Evolutionary conservation across 1,140 invertebrate species (phyloP), one percentile per base, ranked within the genome.

Genomic region (Halesus radiatus): DNA sequence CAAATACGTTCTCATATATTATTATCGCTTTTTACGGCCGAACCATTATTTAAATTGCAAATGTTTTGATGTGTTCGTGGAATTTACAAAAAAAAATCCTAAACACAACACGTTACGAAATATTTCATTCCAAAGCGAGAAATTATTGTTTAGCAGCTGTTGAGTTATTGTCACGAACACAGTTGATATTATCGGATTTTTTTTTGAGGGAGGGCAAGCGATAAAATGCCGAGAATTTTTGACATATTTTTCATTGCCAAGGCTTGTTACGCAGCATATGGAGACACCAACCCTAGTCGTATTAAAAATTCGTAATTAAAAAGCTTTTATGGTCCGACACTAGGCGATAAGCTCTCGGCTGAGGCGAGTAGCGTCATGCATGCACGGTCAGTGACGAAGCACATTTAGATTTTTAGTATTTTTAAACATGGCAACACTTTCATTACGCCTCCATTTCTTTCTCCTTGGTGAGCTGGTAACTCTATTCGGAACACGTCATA

Each of bases 271-370:
- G 5, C 52, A 16, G 18, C 68, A 72, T 54, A 72, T 53, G 68
- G 68, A 52, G 37, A 72, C 66, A 29, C 16, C 37, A 16, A 53
- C 20, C 68, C 68, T 23, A 66, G 68, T 52, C 15, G 7, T 72
- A 72, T 72, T 70, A 72, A 53, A 72, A 53, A 26, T 72, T 23
- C 68, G 68, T 72, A 52, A 72, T 72, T 72, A 72, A 72, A 72
- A 72, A 52, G 45, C 20, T 72, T 72, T 72, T 72, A 72, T 72
- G 18, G 18, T 50, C 68, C 20, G 45, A 53, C 68, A 26, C 37
- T 72, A 72, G 68, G 68, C 68, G 68, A 72, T 72, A 72, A 72
- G 68, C 18, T 29, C 45, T 29, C 13, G 64, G 32, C 22, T 50
- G 10, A 29, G 22, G 32, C 37, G 37, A 72, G 18, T 20, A 54